Evolutionary conservation across 2,888 invertebrate species (phyloP).

Genomic region (Biston stratarius): DNA sequence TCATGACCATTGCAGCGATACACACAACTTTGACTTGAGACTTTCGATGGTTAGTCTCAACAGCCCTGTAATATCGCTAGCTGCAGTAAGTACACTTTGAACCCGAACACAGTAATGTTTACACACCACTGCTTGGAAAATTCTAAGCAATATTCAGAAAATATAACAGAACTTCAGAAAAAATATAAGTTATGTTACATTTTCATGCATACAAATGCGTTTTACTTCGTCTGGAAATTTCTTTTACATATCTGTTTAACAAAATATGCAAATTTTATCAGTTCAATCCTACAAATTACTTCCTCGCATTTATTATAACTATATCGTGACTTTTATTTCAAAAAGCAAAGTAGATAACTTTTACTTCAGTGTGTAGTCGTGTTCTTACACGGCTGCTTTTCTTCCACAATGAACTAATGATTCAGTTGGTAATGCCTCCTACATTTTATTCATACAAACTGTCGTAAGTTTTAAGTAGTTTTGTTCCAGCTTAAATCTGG

Average conservation of each 20-base stretch:
- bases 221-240: slow-evolving; percentile 1
- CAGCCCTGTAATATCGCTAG: no score
- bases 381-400: background rate
- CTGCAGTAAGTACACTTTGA: no score
- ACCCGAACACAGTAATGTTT: no score
- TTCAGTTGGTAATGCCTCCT: no score
- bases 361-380: background rate
- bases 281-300: background rate
- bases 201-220: background rate
- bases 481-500: no score
- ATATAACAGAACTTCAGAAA: background rate
- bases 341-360: background rate
- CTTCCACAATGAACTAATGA: background rate
- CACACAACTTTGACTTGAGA: no score
- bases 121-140: background rate
- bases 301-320: background rate
- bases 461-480: no score
- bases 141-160: background rate
- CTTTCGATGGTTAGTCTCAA: no score
- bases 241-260: background rate
- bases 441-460: no score
- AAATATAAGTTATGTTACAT: background rate
- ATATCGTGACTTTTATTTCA: background rate
- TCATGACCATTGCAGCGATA: no score
- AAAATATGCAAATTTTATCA: background rate